Evolutionary conservation across 2,113 vertebrate genomes (phyloP), one percentile per base, ranked within the genome.

Genomic region (Stercorarius parasiticus): DNA sequence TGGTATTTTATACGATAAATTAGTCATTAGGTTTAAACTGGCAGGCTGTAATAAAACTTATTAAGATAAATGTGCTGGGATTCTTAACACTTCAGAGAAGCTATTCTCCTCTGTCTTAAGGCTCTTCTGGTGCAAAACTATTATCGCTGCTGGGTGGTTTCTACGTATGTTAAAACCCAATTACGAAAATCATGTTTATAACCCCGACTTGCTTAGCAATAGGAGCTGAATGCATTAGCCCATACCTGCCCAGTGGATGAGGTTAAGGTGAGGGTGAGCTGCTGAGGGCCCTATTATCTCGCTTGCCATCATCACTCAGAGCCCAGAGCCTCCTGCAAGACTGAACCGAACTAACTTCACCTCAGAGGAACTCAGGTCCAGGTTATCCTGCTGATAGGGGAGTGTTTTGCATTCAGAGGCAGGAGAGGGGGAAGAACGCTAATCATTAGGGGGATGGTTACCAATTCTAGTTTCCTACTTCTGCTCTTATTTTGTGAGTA

Each of bases 1-100:
- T 98, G 97, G 96, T 98, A 97, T 98, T 98, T 98, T 98, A 97
- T 96, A 98, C 94, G 61, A 98, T 97, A 98, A 98, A 98, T 98
- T 98, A 98, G 97, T 98, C 98, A 98, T 98, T 98, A 98, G 97
- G 96, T 98, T 97, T 98, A 97, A 98, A 97, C 96, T 97, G 98
- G 97, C 97, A 98, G 97, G 94, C 96, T 98, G 97, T 97, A 98
- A 98, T 98, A 98, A 98, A 98, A 98, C 86, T 97, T 98, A 98
- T 96, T 96, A 98, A 98, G 98, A 98, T 97, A 96, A 98, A 98
- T 98, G 97, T 96, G 95, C 88, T 91, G 62, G 83, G 96, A 93
- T 97, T 96, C 96, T 97, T 96, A 98, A 97, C 97, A 97, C 95
- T 98, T 96, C 93, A 83, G 95, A 97, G 91, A 92, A 95, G 80